Evolutionary conservation across 2,113 vertebrate genomes (phyloP).

Genomic region (Cochlearius cochlearius): DNA sequence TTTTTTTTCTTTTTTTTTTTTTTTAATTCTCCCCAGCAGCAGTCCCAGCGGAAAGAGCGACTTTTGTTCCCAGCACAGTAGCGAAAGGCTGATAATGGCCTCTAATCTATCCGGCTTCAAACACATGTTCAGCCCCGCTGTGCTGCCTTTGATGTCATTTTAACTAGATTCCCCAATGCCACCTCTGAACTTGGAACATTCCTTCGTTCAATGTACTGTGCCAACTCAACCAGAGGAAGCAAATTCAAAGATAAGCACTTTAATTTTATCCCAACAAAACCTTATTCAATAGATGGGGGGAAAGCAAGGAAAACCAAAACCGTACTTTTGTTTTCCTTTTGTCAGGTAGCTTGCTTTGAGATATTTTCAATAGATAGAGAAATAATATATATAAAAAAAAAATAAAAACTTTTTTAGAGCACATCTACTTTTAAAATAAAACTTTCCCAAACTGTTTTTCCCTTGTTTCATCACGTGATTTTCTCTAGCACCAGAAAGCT

Average conservation of each 20-base stretch:
- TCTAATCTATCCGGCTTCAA: constrained; percentile 81
- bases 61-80: constrained; percentile 69
- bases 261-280: constrained; percentile 71
- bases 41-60: constrained; percentile 63
- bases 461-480: background rate
- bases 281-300: constrained; percentile 60
- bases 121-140: constrained; percentile 76
- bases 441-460: constrained; percentile 25
- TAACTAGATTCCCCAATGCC: constrained; percentile 73
- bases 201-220: constrained; percentile 67
- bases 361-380: constrained; percentile 59
- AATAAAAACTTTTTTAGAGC: background rate
- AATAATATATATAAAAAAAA: background rate
- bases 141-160: constrained; percentile 79
- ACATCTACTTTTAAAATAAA: constrained; percentile 34
- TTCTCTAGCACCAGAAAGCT: background rate
- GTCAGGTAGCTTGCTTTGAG: constrained; percentile 64
- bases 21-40: constrained; percentile 56
- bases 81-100: constrained; percentile 77
- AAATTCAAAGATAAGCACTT: constrained; percentile 75
- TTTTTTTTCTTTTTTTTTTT: constrained; percentile 1
- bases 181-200: constrained; percentile 75
- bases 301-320: constrained; percentile 66
- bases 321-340: constrained; percentile 68
- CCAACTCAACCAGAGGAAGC: constrained; percentile 75